phyloP scores from a whole-genome alignment of 2,888 invertebrate species.

The Lithophane leautieri region DNA sequence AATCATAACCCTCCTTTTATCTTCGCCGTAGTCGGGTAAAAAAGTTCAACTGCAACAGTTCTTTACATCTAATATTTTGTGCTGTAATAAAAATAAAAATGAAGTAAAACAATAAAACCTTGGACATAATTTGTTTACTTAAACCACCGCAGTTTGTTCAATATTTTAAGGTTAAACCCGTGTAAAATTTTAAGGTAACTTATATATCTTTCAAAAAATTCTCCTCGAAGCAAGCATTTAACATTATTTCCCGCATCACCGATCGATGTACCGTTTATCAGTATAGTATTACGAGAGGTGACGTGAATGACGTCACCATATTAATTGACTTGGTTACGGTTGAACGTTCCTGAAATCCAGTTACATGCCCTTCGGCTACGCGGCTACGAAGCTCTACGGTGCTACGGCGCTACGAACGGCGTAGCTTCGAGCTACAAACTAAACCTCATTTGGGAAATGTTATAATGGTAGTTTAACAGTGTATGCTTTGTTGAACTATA shows the following conservation, averaged over 20 bases:
- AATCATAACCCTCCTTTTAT: too few relatives aligned
- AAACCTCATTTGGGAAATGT: constrained; percentile 39
- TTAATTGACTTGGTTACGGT: constrained; percentile 64
- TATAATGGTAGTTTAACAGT: constrained; percentile 19
- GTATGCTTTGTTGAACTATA: constrained; percentile 12
- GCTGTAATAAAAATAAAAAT: too few relatives aligned
- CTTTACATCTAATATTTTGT: too few relatives aligned
- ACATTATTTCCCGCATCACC: background rate
- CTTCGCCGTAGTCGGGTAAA: too few relatives aligned
- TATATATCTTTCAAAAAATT: too few relatives aligned
- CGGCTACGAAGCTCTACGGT: constrained; percentile 55
- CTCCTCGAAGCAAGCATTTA: too few relatives aligned
- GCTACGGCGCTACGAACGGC: constrained; percentile 59
- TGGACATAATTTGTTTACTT: too few relatives aligned
- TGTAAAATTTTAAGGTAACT: too few relatives aligned
- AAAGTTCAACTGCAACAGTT: too few relatives aligned
- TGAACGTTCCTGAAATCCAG: constrained; percentile 64
- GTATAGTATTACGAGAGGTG: constrained; percentile 47
- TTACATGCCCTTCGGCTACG: constrained; percentile 66
- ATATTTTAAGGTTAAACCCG: too few relatives aligned
- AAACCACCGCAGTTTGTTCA: too few relatives aligned
- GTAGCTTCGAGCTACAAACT: constrained; percentile 53
- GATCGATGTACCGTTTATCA: constrained; percentile 39
- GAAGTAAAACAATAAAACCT: too few relatives aligned
- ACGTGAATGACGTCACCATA: constrained; percentile 55